Evolutionary conservation across 2,113 vertebrate genomes (phyloP).

Genomic region (Lagopus leucura): DNA sequence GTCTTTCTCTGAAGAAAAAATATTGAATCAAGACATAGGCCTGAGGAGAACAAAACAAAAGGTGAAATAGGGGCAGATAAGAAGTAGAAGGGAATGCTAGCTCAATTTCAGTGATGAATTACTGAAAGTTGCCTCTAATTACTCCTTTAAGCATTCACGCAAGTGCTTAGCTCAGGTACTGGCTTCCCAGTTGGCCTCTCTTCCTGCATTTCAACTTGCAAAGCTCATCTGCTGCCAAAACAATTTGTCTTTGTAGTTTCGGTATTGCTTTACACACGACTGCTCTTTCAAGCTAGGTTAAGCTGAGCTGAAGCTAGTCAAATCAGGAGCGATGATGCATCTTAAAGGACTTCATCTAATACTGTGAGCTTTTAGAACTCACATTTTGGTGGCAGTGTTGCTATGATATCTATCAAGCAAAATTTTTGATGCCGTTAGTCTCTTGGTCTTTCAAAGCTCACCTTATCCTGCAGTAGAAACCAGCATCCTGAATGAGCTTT

Average conservation of each 20-base stretch:
- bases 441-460: background rate
- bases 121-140: background rate
- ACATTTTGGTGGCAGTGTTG: background rate
- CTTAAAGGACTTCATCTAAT: background rate
- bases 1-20: background rate
- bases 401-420: background rate
- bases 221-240: background rate
- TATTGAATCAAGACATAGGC: background rate
- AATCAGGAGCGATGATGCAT: background rate
- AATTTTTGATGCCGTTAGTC: background rate
- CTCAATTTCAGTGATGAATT: background rate
- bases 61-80: background rate
- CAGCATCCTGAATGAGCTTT: background rate
- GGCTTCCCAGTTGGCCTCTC: background rate
- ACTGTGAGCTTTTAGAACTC: background rate
- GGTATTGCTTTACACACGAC: background rate
- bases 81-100: background rate
- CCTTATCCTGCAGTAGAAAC: background rate
- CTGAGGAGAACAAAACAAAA: background rate
- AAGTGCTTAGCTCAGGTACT: background rate
- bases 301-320: background rate
- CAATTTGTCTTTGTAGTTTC: background rate
- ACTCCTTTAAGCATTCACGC: rapidly evolving
- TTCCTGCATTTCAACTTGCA: background rate
- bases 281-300: background rate